phyloP scores from a whole-genome alignment of 1,140 invertebrate genomes.

The Elymnias hypermnestra region DNA sequence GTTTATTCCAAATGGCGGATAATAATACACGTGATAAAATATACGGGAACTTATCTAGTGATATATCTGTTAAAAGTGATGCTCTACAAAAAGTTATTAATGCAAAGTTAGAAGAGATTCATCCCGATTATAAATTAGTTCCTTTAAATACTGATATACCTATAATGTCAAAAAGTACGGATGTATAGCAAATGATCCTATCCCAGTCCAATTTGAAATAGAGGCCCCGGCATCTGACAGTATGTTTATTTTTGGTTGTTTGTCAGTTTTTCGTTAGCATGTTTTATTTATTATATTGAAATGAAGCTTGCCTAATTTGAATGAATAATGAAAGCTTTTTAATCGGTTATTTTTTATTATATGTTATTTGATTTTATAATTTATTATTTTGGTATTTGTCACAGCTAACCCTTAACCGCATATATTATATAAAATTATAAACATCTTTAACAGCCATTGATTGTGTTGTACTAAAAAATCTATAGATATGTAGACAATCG shows the following conservation, averaged over 20 bases:
- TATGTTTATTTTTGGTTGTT: conserved; percentile 48
- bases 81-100: conserved; percentile 59
- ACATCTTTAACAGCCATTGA: too few species aligned
- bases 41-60: conserved; percentile 35
- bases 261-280: conserved; percentile 25
- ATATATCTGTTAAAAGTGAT: conserved; percentile 55
- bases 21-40: conserved; percentile 29
- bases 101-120: conserved; percentile 56
- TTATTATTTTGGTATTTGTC: too few species aligned
- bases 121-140: conserved; percentile 61
- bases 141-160: conserved; percentile 49
- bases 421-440: too few species aligned
- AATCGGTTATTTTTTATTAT: too few species aligned
- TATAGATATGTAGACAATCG: too few species aligned
- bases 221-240: conserved; percentile 38
- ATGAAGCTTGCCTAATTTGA: too few species aligned
- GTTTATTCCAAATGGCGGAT: conserved; percentile 23
- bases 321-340: too few species aligned
- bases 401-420: too few species aligned
- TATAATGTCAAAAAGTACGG: conserved; percentile 62
- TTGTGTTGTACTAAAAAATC: too few species aligned
- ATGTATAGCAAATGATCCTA: conserved; percentile 54
- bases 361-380: too few species aligned
- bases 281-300: conserved; percentile 11
- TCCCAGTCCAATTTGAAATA: conserved; percentile 28